Conservation (phyloP, 2,797 vertebrate species). For the Dallia pectoralis region DNA sequence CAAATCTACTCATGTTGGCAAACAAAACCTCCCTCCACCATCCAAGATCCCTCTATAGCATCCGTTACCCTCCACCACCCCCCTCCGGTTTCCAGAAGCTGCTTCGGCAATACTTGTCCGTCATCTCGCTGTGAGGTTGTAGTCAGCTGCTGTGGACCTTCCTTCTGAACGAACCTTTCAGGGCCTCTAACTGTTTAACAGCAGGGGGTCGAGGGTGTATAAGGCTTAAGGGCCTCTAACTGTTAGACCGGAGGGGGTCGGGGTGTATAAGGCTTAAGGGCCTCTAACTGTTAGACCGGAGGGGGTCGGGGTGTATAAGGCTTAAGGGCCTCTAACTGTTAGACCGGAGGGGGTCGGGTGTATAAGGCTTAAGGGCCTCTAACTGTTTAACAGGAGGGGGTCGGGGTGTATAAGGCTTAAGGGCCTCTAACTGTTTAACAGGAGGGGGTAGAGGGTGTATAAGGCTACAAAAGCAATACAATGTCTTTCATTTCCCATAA, state of each 20-base stretch:
- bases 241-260: too few species aligned
- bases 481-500: not conserved
- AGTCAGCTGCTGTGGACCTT: not conserved
- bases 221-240: too few species aligned
- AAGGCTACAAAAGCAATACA: not conserved
- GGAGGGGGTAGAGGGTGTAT: not conserved
- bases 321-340: not conserved
- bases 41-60: not conserved
- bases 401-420: too few species aligned
- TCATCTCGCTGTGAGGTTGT: not conserved
- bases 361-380: not conserved
- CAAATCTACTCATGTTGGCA: not conserved
- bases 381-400: not conserved
- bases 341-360: not conserved
- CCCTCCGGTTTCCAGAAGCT: not conserved
- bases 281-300: too few species aligned
- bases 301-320: not conserved
- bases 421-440: too few species aligned
- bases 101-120: not conserved
- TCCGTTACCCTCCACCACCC: not conserved
- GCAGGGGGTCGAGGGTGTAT: too few species aligned
- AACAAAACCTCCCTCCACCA: not conserved
- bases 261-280: not conserved
- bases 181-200: not conserved
- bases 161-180: not conserved